A percentile compares a stretch with the other conserved stretches of the same genome.
Evolutionary conservation across 2,888 invertebrate species (phyloP).

Genomic region (Sceliomorpha sp.): DNA sequence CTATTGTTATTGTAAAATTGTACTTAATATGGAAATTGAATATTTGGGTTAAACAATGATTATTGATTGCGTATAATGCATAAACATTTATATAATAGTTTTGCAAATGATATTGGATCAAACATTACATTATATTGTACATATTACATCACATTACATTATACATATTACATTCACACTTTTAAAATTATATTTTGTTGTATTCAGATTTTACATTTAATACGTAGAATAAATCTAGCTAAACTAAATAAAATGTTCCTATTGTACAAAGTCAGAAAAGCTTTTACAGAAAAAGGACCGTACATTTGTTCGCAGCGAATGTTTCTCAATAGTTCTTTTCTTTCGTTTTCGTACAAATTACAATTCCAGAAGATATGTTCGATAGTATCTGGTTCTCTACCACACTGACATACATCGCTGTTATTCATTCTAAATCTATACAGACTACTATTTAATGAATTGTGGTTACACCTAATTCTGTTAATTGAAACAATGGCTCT

Average conservation of each 20-base stretch:
- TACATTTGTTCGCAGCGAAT: neutral
- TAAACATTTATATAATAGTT: no score
- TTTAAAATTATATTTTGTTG: no score
- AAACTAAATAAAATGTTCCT: neutral
- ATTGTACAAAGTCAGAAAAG: neutral
- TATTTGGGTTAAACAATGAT: no score
- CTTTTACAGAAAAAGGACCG: conserved; percentile 7
- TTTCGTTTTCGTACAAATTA: neutral
- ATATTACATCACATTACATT: no score
- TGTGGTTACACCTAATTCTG: neutral
- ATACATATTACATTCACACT: no score
- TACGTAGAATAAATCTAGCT: conserved; percentile 1
- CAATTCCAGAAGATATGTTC: conserved; percentile 8
- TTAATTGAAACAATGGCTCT: conserved; percentile 1
- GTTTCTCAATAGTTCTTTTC: neutral
- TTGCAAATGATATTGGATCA: no score
- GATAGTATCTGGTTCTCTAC: neutral
- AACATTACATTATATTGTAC: no score
- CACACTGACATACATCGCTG: neutral
- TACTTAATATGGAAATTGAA: no score
- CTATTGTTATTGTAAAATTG: no score
- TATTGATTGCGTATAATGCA: no score
- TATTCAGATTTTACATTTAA: conserved; percentile 4
- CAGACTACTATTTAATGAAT: neutral
- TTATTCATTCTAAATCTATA: neutral